Conservation (phyloP, 2,888 invertebrate species). For the Aspidapion aeneum region DNA sequence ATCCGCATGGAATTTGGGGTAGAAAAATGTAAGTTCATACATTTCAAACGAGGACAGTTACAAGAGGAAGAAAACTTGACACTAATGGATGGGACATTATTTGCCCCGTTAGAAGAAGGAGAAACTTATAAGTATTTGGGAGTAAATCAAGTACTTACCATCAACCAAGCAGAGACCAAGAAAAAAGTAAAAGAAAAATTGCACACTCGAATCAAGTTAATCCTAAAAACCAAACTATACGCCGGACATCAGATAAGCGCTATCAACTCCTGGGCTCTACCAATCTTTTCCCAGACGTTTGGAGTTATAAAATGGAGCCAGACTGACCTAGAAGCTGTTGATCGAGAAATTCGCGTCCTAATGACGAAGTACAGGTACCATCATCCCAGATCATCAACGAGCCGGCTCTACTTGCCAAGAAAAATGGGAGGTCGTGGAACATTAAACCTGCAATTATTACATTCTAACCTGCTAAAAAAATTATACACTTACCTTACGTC, state of each 20-base stretch:
- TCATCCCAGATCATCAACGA: not conserved
- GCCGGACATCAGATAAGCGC: not conserved
- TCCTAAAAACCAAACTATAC: not conserved
- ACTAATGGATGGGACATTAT: too few species aligned
- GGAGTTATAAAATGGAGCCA: slow-evolving; percentile 1
- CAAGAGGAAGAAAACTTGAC: too few species aligned
- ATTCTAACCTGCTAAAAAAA: not conserved
- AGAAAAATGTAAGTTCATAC: not conserved
- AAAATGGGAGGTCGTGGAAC: not conserved
- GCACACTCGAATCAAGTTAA: not conserved
- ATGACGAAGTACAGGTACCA: not conserved
- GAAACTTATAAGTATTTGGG: slow-evolving; percentile 1
- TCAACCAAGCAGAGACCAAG: not conserved
- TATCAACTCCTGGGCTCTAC: not conserved
- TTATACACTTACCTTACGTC: too few species aligned
- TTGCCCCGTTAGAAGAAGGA: not conserved
- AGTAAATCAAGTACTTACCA: not conserved
- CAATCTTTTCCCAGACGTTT: not conserved
- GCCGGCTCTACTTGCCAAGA: not conserved
- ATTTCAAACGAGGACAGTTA: not conserved
- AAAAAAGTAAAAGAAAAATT: not conserved
- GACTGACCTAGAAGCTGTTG: not conserved
- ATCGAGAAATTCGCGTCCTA: not conserved
- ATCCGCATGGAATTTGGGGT: not conserved
- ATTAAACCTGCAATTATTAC: not conserved